Evolutionary conservation across 2,888 invertebrate genomes (phyloP).

Genomic region (Fissipunctia ypsillon): DNA sequence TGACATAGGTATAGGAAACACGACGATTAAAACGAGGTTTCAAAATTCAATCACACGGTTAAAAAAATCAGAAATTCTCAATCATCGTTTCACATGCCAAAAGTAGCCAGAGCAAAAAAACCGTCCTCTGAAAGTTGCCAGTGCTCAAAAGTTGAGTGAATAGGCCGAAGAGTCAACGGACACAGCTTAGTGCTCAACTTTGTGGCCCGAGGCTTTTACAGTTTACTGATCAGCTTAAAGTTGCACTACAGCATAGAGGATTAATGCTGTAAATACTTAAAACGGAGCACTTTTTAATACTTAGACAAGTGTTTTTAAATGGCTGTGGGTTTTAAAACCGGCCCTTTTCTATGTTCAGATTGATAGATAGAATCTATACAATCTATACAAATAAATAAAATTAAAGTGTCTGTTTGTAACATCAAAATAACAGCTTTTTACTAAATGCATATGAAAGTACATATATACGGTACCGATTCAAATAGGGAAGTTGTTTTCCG

Average conservation of each 20-base stretch:
- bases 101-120: slow-evolving; percentile 19
- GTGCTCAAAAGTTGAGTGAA: slow-evolving; percentile 53
- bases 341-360: background rate
- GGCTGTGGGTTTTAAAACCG: background rate
- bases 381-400: too few relatives aligned
- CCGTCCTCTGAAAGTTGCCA: slow-evolving; percentile 44
- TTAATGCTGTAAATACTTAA: background rate
- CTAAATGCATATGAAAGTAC: too few relatives aligned
- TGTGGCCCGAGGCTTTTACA: slow-evolving; percentile 21
- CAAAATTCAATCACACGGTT: background rate
- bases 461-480: too few relatives aligned
- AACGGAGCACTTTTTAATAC: background rate
- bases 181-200: slow-evolving; percentile 46
- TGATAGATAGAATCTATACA: too few relatives aligned
- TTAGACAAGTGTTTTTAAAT: background rate
- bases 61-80: background rate
- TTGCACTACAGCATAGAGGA: slow-evolving; percentile 24
- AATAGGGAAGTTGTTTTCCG: too few relatives aligned
- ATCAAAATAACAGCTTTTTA: too few relatives aligned
- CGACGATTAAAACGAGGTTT: background rate
- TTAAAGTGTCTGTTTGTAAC: too few relatives aligned
- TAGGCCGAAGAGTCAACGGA: slow-evolving; percentile 58
- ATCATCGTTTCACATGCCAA: background rate
- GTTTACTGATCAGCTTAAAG: slow-evolving; percentile 45
- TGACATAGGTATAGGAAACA: background rate